A percentile compares a stretch with the other conserved stretches of the same genome.
Conservation (phyloP, 2,888 invertebrate genomes). For the Quadroppia sp. region DNA sequence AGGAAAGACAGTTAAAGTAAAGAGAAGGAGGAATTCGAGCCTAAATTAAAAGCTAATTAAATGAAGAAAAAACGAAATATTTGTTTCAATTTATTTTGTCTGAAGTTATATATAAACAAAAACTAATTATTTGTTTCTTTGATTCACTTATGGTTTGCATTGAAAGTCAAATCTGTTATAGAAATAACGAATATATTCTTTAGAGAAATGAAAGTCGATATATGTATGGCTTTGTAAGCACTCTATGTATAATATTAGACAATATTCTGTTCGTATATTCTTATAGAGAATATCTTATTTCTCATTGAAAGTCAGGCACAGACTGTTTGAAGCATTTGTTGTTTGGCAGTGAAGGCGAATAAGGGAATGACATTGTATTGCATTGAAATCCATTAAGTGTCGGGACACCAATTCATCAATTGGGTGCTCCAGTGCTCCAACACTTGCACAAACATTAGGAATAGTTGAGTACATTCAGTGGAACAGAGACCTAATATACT, state of each 20-base stretch:
- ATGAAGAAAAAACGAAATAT: neutral
- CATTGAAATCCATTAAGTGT: conserved; percentile 32
- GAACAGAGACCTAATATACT: neutral
- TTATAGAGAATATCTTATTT: conserved; percentile 16
- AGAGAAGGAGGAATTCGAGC: conserved; percentile 3
- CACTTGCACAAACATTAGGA: conserved; percentile 22
- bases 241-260: conserved; percentile 7
- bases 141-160: no score
- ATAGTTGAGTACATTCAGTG: neutral
- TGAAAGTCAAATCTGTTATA: no score
- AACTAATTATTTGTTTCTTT: conserved; percentile 7
- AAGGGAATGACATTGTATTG: conserved; percentile 20
- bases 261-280: conserved; percentile 2
- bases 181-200: neutral
- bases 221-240: neutral
- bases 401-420: conserved; percentile 34
- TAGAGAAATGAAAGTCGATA: neutral
- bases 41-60: conserved; percentile 33
- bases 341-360: neutral
- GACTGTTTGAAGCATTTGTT: neutral
- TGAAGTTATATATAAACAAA: neutral
- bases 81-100: neutral
- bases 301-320: neutral
- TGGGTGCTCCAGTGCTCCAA: conserved; percentile 25
- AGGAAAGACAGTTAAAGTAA: neutral